Percentiles rank a stretch among this genome's conserved stretches.
These are phyloP conservation scores for Strix aluco DNA, from an alignment of 2,113 vertebrate genomes.

Conservation along the genomic window DNA sequence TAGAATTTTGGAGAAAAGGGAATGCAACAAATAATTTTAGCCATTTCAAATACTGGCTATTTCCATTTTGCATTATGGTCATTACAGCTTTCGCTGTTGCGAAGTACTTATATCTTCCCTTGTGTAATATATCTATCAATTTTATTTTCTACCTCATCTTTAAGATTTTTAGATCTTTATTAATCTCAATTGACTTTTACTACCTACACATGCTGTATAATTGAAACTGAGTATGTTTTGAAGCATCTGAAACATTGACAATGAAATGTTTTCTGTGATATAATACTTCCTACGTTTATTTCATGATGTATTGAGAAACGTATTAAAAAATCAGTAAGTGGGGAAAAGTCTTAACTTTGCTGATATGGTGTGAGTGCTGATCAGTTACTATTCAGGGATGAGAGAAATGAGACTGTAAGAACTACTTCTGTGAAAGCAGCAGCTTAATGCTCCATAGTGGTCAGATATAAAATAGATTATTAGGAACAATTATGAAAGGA, in stretches of 20 bases:
- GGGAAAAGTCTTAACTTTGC: not conserved
- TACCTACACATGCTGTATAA: not conserved
- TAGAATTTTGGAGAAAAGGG: not conserved
- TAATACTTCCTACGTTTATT: not conserved
- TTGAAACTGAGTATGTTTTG: not conserved
- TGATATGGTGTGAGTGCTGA: not conserved
- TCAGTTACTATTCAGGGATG: not conserved
- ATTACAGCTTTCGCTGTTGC: not conserved
- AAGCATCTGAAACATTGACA: not conserved
- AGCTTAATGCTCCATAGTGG: not conserved
- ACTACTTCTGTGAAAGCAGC: not conserved
- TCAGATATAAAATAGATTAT: not conserved
- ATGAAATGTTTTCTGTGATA: not conserved
- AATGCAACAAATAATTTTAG: not conserved
- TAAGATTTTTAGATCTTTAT: not conserved
- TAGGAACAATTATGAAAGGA: not conserved
- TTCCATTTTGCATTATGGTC: not conserved
- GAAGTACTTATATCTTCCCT: not conserved
- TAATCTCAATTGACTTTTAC: not conserved
- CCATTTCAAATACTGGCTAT: not conserved
- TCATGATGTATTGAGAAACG: not conserved
- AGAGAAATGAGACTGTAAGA: not conserved
- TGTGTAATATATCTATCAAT: not conserved
- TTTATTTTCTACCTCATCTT: not conserved
- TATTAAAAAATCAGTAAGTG: not conserved